These are phyloP conservation scores for Sorex fumeus DNA, from an alignment of 2,113 vertebrate genomes.

Conservation along the genomic window DNA sequence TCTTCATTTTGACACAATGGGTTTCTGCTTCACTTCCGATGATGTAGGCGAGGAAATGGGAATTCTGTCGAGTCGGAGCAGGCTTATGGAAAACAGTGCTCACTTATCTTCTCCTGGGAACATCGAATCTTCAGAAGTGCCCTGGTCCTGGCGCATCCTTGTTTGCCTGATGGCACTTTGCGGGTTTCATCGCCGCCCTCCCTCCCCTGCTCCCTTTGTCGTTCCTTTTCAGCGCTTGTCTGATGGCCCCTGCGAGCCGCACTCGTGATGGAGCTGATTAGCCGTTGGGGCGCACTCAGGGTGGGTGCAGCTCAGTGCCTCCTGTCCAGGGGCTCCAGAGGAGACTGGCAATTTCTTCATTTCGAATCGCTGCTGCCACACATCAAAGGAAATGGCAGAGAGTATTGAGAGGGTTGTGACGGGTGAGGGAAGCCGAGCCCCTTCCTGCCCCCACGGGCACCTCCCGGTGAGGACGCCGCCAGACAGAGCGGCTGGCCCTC, in stretches of 20 bases:
- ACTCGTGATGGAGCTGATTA: constrained; percentile 82
- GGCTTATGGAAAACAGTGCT: constrained; percentile 82
- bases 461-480: constrained; percentile 60
- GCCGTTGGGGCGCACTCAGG: constrained; percentile 82
- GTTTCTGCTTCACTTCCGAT: constrained; percentile 79
- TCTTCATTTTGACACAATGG: constrained; percentile 42
- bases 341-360: constrained; percentile 84
- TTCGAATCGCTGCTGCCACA: constrained; percentile 77
- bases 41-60: constrained; percentile 67
- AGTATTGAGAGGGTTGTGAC: constrained; percentile 86
- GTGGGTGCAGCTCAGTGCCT: neutral
- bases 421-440: constrained; percentile 75
- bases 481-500: constrained; percentile 67
- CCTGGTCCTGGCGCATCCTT: constrained; percentile 82
- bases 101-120: constrained; percentile 83
- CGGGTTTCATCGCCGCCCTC: constrained; percentile 83
- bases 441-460: constrained; percentile 75
- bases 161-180: constrained; percentile 85
- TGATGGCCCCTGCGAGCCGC: constrained; percentile 85
- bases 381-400: constrained; percentile 82
- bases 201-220: constrained; percentile 82
- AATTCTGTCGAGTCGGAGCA: constrained; percentile 75
- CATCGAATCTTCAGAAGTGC: constrained; percentile 83
- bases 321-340: constrained; percentile 81
- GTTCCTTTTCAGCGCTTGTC: constrained; percentile 85